Evolutionary conservation across 2,797 vertebrate species (phyloP).

Genomic region (Myotis planiceps): DNA sequence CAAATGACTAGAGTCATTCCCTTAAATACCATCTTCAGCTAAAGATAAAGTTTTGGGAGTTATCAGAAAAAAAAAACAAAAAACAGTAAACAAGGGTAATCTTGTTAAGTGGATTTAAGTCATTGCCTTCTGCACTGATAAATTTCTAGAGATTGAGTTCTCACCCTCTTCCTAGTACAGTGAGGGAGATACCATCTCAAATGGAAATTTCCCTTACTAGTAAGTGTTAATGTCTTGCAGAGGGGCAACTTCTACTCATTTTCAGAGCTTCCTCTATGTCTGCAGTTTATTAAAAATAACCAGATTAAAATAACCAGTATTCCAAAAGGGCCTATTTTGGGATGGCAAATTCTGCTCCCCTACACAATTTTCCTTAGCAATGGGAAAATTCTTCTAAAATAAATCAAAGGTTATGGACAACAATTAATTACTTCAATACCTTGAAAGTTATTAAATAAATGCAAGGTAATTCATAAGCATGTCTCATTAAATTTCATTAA

Average conservation of each 20-base stretch:
- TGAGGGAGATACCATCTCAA: background rate
- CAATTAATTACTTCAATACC: slow-evolving; percentile 37
- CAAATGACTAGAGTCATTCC: background rate
- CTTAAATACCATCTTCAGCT: background rate
- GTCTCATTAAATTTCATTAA: slow-evolving; percentile 54
- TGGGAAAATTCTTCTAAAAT: slow-evolving; percentile 48
- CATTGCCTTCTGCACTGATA: background rate
- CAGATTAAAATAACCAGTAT: background rate
- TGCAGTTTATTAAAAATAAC: background rate
- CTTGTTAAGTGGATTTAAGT: background rate
- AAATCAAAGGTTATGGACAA: background rate
- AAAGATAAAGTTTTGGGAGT: background rate
- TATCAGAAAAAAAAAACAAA: background rate
- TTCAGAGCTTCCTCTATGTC: background rate
- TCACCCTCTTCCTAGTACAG: background rate
- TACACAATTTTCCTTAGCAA: slow-evolving; percentile 1
- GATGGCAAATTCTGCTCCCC: background rate
- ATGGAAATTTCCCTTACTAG: background rate
- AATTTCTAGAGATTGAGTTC: background rate
- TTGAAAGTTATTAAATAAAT: slow-evolving; percentile 44
- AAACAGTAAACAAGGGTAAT: background rate
- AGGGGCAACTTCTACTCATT: background rate
- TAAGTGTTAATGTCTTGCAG: background rate
- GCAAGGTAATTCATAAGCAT: slow-evolving; percentile 63
- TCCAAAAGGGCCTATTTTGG: background rate